These are phyloP conservation scores for Macrocentrus cingulum DNA, from an alignment of 1,140 invertebrate species.

Conservation along the genomic window DNA sequence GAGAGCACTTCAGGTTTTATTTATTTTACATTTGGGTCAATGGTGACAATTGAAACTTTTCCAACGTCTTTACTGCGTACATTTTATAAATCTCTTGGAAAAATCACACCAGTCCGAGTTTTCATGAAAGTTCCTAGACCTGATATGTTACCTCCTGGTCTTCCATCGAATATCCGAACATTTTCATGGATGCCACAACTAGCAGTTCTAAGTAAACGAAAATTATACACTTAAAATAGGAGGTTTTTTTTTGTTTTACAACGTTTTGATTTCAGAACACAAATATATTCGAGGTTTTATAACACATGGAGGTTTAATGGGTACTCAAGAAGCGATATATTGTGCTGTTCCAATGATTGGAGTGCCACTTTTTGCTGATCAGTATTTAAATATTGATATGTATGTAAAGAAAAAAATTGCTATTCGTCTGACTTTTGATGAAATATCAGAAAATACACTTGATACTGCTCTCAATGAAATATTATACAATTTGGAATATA, in stretches of 20 bases:
- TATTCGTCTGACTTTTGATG: slow-evolving; percentile 43
- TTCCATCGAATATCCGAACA: slow-evolving; percentile 64
- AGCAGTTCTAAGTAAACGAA: slow-evolving; percentile 61
- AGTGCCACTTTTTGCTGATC: slow-evolving; percentile 73
- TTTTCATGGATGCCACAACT: slow-evolving; percentile 67
- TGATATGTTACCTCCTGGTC: slow-evolving; percentile 41
- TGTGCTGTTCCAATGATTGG: slow-evolving; percentile 73
- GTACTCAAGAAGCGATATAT: slow-evolving; percentile 73
- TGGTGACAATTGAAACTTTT: slow-evolving; percentile 64
- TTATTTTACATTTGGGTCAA: slow-evolving; percentile 71
- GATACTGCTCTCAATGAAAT: slow-evolving; percentile 41
- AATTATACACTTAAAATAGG: slow-evolving; percentile 15
- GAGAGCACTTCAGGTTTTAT: slow-evolving; percentile 68
- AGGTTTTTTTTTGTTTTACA: neutral
- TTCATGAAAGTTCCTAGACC: slow-evolving; percentile 40
- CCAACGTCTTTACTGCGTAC: slow-evolving; percentile 28
- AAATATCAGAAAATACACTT: slow-evolving; percentile 40
- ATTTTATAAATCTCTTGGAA: slow-evolving; percentile 40
- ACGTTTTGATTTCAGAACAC: slow-evolving; percentile 38
- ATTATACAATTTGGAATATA: slow-evolving; percentile 31
- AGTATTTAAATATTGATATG: slow-evolving; percentile 62
- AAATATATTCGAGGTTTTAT: slow-evolving; percentile 64
- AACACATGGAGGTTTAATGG: slow-evolving; percentile 73
- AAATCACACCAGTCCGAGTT: slow-evolving; percentile 40
- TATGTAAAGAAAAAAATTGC: slow-evolving; percentile 43